Evolutionary conservation across 2,888 invertebrate species (phyloP).

Genomic region (Aproaerema taeniolella): DNA sequence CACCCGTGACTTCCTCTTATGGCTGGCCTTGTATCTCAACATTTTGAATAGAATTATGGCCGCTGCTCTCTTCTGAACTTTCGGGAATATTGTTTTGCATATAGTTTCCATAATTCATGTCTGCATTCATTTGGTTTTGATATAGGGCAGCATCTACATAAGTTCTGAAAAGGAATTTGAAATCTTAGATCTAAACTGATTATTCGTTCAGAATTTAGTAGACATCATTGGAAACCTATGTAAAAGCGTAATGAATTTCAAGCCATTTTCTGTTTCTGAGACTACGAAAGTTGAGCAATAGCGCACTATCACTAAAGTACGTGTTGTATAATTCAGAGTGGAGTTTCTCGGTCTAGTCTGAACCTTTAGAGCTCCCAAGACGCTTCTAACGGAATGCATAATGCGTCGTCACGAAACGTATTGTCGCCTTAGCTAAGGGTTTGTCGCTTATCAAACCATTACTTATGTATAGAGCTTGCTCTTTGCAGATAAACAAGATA

Average conservation of each 20-base stretch:
- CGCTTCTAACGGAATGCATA: conserved; percentile 37
- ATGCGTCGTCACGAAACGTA: conserved; percentile 26
- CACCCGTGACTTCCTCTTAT: conserved; percentile 65
- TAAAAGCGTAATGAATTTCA: background rate
- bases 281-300: conserved; percentile 33
- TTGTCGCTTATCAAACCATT: conserved; percentile 11
- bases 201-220: no score
- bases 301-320: conserved; percentile 30
- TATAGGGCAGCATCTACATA: no score
- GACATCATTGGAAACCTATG: no score
- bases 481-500: conserved; percentile 10
- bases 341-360: conserved; percentile 35
- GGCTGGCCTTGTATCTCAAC: conserved; percentile 52
- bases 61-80: conserved; percentile 24
- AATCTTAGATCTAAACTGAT: no score
- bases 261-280: no score
- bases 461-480: conserved; percentile 9
- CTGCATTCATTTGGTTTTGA: no score
- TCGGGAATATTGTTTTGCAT: conserved; percentile 23
- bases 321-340: conserved; percentile 39
- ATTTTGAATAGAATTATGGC: conserved; percentile 66
- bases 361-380: conserved; percentile 33
- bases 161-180: no score
- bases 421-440: conserved; percentile 12
- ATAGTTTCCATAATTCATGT: conserved; percentile 10